These are phyloP conservation scores for Drosophila lutescens DNA, from an alignment of 2,888 invertebrate species.

Conservation along the genomic window DNA sequence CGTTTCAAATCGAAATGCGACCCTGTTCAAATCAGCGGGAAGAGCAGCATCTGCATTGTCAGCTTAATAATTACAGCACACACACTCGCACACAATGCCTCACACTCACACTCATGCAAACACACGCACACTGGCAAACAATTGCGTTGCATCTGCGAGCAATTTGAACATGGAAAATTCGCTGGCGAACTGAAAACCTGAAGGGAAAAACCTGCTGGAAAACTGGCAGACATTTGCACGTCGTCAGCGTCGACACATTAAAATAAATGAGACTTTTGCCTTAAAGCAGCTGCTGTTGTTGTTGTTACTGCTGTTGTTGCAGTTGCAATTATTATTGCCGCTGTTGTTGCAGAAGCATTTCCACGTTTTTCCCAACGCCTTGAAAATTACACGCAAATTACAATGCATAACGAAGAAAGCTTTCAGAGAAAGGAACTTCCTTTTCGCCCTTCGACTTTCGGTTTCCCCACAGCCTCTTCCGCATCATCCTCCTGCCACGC, in stretches of 20 bases:
- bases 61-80: slow-evolving; percentile 72
- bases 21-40: slow-evolving; percentile 24
- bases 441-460: slow-evolving; percentile 32
- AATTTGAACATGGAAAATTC: slow-evolving; percentile 56
- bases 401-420: slow-evolving; percentile 63
- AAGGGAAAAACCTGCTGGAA: slow-evolving; percentile 50
- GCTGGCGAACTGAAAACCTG: slow-evolving; percentile 31
- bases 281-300: slow-evolving; percentile 58
- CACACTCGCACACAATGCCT: slow-evolving; percentile 12
- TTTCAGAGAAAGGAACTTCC: slow-evolving; percentile 25
- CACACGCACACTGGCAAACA: slow-evolving; percentile 15
- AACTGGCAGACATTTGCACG: slow-evolving; percentile 74
- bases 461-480: slow-evolving; percentile 38
- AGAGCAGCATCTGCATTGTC: slow-evolving; percentile 65
- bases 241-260: slow-evolving; percentile 76
- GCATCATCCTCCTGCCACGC: not conserved
- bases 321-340: slow-evolving; percentile 38
- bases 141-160: slow-evolving; percentile 58
- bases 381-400: slow-evolving; percentile 76
- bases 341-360: slow-evolving; percentile 52
- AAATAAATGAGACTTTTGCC: slow-evolving; percentile 77
- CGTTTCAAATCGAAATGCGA: not conserved
- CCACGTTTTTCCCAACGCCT: slow-evolving; percentile 60
- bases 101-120: slow-evolving; percentile 11
- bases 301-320: slow-evolving; percentile 20